Conservation (phyloP, 1,140 invertebrate genomes). For the Mercenaria mercenaria region DNA sequence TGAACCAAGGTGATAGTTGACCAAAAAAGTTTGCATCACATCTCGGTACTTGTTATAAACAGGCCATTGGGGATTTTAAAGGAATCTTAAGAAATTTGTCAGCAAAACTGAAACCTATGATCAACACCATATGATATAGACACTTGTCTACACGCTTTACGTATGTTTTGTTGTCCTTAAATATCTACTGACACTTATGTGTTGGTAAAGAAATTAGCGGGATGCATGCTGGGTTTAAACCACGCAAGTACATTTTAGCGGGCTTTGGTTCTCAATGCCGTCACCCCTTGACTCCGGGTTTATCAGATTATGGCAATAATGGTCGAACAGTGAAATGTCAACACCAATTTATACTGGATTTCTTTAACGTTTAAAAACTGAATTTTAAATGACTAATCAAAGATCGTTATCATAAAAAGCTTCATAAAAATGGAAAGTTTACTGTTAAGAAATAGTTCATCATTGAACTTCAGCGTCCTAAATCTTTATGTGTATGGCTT, state of each 20-base stretch:
- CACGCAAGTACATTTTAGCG: constrained; percentile 8
- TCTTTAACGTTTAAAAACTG: neutral
- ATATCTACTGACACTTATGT: neutral
- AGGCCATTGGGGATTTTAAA: neutral
- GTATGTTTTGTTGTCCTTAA: constrained; percentile 30
- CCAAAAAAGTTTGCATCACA: neutral
- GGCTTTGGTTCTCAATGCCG: neutral
- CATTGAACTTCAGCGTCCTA: too few species aligned
- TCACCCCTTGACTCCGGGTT: constrained; percentile 26
- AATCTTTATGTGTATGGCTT: too few species aligned
- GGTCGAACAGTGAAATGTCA: constrained; percentile 30
- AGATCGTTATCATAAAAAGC: constrained; percentile 2
- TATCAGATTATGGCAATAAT: constrained; percentile 21
- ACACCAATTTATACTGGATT: neutral
- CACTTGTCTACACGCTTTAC: neutral
- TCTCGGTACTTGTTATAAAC: neutral
- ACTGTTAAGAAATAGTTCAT: neutral
- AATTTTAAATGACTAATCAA: constrained; percentile 11
- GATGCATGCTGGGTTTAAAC: constrained; percentile 8
- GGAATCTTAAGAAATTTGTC: neutral
- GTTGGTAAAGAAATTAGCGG: constrained; percentile 4
- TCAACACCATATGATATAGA: constrained; percentile 21
- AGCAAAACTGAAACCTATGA: neutral
- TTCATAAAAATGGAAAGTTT: neutral
- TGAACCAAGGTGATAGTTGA: neutral